Base-by-base conservation (phyloP, 2,888 invertebrate genomes). In the Oscheius sp. region DNA sequence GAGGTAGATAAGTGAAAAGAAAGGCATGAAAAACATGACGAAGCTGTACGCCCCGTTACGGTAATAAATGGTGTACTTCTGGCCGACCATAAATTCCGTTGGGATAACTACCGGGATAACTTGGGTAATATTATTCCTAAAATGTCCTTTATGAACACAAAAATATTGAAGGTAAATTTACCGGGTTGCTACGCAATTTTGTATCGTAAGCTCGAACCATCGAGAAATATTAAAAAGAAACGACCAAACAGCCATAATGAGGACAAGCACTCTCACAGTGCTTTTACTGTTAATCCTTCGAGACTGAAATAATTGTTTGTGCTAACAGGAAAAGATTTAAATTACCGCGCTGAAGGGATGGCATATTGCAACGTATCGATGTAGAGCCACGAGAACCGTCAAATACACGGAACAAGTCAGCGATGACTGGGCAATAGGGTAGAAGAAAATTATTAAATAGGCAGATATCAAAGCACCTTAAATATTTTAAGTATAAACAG, bases 11-110 rank as follows among this genome's bases (percentile, higher is more conserved):
- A 85, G 73, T 23, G 81, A 74, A 55, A 80, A 75, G 69, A 85
- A 86, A n/a, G 85, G 85, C 16, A 85, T 29, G 69, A 83, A 78
- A 72, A 86, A 85, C 85, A 86, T 86, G 72, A 86, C 78, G 45
- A 81, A 72, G n/a, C 82, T 83, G 70, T 81, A 85, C 23, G 80
- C 79, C 1, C 76, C 82, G 63, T 84, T 85, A 7, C 85, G 78
- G 74, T 81, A 84, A 35, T 82, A 72, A 13, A 80, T 46, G 1
- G 82, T 82, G 72, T 85, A 84, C 18, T 73, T 45, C 7, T 68
- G 52, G 66, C 77, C 74, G 21, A 80, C 58, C 82, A 85, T 84
- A 45, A 83, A 74, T 18, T 73, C 61, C 1, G 85, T 82, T 9
- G 85, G 84, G 16, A 69, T 72, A 29, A 85, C 80, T 12, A 82